A percentile compares a stretch with the other conserved stretches of the same genome.
These are phyloP conservation scores for Drosophila longiperda DNA, from an alignment of 2,888 invertebrate species.

Conservation along the genomic window DNA sequence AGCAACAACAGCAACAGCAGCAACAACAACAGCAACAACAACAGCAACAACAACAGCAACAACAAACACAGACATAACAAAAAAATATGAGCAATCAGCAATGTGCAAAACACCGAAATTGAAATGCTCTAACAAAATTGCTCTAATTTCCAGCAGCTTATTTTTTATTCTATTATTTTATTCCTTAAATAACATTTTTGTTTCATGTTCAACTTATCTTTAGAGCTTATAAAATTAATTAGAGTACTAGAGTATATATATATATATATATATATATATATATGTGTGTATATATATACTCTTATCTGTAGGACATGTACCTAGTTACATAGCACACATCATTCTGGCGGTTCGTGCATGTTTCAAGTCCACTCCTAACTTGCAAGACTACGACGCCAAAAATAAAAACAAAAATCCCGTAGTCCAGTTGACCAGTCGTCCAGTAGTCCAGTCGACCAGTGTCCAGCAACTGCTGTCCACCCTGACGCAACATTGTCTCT, in stretches of 20 bases:
- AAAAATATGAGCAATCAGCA: background rate
- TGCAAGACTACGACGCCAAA: constrained; percentile 48
- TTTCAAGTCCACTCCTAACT: constrained; percentile 78
- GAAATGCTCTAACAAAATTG: background rate
- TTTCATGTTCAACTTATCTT: background rate
- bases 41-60: constrained; percentile 9
- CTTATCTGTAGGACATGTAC: constrained; percentile 16
- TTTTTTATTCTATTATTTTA: background rate
- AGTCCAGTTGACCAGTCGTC: background rate
- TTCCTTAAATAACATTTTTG: background rate
- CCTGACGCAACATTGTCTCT: constrained; percentile 7
- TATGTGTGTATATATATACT: constrained; percentile 6
- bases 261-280: background rate
- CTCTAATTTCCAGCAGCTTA: background rate
- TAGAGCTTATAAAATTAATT: background rate
- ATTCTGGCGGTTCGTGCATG: constrained; percentile 70
- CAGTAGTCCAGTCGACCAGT: background rate
- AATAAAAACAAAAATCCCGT: constrained; percentile 31
- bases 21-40: constrained; percentile 9
- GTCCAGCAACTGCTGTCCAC: constrained; percentile 17
- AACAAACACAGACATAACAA: constrained; percentile 19
- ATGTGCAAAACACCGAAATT: background rate
- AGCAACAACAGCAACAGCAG: constrained; percentile 8
- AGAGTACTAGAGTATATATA: background rate
- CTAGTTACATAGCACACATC: constrained; percentile 61